A percentile compares a stretch with the other conserved stretches of the same genome.
phyloP scores from a whole-genome alignment of 2,113 vertebrate genomes.

The Hemibagrus wyckioides region DNA sequence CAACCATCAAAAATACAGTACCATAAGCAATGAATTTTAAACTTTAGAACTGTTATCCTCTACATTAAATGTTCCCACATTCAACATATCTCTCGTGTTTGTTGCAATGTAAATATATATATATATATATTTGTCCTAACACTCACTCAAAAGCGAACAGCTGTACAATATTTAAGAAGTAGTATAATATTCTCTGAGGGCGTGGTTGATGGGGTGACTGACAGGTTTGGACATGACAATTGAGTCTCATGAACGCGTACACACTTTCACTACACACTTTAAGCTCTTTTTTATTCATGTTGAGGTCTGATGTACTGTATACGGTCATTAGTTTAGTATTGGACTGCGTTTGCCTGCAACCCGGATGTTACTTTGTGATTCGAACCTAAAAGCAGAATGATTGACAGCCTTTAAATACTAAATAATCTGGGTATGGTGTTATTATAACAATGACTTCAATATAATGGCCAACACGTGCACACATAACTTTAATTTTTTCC shows the following conservation, averaged over 20 bases:
- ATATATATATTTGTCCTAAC: no score
- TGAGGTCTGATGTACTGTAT: neutral
- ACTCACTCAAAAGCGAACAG: no score
- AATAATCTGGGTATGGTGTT: neutral
- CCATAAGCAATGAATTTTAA: no score
- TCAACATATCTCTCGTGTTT: neutral
- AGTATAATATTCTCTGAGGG: no score
- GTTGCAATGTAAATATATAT: no score
- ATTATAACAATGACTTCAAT: constrained; percentile 26
- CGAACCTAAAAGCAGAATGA: neutral
- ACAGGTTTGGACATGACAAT: no score
- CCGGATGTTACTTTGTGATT: neutral
- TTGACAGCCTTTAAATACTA: neutral
- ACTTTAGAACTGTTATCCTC: no score
- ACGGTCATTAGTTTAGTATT: neutral
- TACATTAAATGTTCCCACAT: neutral
- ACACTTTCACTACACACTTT: neutral
- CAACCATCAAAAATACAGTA: no score
- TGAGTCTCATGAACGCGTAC: no score
- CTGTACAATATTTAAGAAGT: no score
- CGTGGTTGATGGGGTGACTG: no score
- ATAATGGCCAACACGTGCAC: neutral
- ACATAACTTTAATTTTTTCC: neutral
- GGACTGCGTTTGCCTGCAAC: neutral
- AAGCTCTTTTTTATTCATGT: neutral